Conservation (phyloP, 2,888 invertebrate species). For the Stratiomys singularior region DNA sequence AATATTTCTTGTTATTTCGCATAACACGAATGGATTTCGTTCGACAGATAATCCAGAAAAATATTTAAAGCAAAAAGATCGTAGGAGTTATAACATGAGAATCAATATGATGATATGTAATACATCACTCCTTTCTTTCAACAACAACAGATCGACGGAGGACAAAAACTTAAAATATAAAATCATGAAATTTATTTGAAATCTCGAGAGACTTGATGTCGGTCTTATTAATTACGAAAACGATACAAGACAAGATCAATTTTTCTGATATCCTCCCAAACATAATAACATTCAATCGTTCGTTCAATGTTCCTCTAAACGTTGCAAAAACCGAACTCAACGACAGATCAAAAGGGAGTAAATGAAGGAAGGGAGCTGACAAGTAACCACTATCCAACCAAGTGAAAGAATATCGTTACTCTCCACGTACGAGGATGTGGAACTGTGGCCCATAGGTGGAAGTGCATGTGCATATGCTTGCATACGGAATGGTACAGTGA, state of each 20-base stretch:
- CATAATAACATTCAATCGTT: conserved; percentile 13
- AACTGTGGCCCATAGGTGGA: neutral
- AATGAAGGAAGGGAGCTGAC: neutral
- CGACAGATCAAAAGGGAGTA: neutral
- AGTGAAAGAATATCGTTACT: neutral
- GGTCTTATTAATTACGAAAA: conserved; percentile 39
- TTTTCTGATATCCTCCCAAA: conserved; percentile 33
- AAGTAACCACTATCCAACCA: conserved; percentile 19
- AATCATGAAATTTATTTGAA: conserved; percentile 38
- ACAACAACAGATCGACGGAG: neutral
- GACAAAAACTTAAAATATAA: conserved; percentile 5
- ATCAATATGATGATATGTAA: conserved; percentile 27
- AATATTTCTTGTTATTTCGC: no score
- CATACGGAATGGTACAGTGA: neutral
- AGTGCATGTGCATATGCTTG: neutral
- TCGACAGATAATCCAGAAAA: neutral
- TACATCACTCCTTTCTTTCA: conserved; percentile 31
- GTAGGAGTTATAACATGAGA: conserved; percentile 1
- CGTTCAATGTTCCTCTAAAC: conserved; percentile 16
- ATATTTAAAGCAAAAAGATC: neutral
- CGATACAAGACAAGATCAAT: conserved; percentile 31
- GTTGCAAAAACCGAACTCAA: conserved; percentile 5
- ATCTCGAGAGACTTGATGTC: conserved; percentile 31
- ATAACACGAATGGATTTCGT: no score
- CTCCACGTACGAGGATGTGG: neutral